Evolutionary conservation across 1,140 invertebrate genomes (phyloP).

Genomic region (Drosophila azteca): DNA sequence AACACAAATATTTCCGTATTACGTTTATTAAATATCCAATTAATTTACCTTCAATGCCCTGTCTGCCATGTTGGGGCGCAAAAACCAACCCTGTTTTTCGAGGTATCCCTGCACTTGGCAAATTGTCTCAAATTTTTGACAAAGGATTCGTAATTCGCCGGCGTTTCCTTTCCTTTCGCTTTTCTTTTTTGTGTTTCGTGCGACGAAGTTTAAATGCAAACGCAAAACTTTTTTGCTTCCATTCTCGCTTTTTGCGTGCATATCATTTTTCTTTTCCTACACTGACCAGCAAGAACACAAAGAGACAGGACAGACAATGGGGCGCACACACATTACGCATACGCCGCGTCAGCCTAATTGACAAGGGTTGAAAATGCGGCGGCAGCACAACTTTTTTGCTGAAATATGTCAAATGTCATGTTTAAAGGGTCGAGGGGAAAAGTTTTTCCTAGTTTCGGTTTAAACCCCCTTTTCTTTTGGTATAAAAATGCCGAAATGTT

Average conservation of each 20-base stretch:
- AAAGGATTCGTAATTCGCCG: slow-evolving; percentile 42
- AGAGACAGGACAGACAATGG: slow-evolving; percentile 7
- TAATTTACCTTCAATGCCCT: slow-evolving; percentile 33
- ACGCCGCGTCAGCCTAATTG: slow-evolving; percentile 79
- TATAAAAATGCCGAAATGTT: slow-evolving; percentile 50
- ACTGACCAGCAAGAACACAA: slow-evolving; percentile 33
- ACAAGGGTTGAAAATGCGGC: slow-evolving; percentile 73
- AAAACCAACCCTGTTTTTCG: slow-evolving; percentile 9
- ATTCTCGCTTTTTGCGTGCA: slow-evolving; percentile 51
- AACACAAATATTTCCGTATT: not conserved
- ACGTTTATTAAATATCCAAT: slow-evolving; percentile 15
- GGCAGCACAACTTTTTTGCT: slow-evolving; percentile 64
- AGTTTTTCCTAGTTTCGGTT: slow-evolving; percentile 51
- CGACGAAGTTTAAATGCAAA: slow-evolving; percentile 59
- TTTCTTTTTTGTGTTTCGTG: slow-evolving; percentile 19
- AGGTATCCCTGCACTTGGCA: slow-evolving; percentile 36
- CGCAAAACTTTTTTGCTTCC: slow-evolving; percentile 61
- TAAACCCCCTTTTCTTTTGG: slow-evolving; percentile 33
- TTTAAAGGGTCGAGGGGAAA: slow-evolving; percentile 26
- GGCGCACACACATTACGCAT: slow-evolving; percentile 60
- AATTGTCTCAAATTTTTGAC: slow-evolving; percentile 56
- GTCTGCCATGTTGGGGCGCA: not conserved
- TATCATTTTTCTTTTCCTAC: slow-evolving; percentile 28
- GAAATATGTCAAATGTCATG: slow-evolving; percentile 77
- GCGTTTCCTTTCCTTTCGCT: slow-evolving; percentile 33